phyloP scores from a whole-genome alignment of 2,888 invertebrate genomes.

The Bruchidius siliquastri region DNA sequence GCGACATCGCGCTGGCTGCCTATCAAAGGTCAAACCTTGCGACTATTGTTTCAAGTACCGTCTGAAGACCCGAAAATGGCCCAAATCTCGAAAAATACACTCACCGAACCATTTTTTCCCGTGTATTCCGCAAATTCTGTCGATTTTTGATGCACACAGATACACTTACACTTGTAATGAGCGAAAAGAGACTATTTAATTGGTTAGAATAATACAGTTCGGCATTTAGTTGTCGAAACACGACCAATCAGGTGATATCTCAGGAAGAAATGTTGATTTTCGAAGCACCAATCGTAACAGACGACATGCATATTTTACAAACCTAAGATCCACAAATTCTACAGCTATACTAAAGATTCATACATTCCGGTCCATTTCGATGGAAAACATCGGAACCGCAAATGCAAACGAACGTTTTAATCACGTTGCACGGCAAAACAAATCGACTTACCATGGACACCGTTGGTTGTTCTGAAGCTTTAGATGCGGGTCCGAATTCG shows the following conservation, averaged over 20 bases:
- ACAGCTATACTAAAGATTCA: conserved; percentile 6
- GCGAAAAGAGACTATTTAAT: conserved; percentile 46
- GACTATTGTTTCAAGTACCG: conserved; percentile 30
- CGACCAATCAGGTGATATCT: conserved; percentile 52
- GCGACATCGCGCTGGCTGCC: conserved; percentile 36
- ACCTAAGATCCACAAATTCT: background rate
- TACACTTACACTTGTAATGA: conserved; percentile 38
- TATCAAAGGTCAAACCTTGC: conserved; percentile 38
- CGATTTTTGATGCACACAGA: conserved; percentile 22
- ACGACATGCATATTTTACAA: background rate
- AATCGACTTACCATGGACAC: conserved; percentile 48
- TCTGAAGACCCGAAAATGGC: conserved; percentile 18
- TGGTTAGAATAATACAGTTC: conserved; percentile 51
- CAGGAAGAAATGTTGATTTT: conserved; percentile 49
- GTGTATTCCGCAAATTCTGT: conserved; percentile 10
- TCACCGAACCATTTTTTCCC: conserved; percentile 15
- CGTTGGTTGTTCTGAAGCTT: conserved; percentile 31
- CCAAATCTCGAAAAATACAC: conserved; percentile 12
- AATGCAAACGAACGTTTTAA: conserved; percentile 3
- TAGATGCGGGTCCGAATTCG: conserved; percentile 17
- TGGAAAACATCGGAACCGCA: background rate
- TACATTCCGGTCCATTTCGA: background rate
- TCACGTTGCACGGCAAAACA: conserved; percentile 28
- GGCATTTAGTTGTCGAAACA: conserved; percentile 48
- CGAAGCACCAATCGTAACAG: conserved; percentile 43